phyloP scores from a whole-genome alignment of 2,113 vertebrate species.

The Trachemys scripta region DNA sequence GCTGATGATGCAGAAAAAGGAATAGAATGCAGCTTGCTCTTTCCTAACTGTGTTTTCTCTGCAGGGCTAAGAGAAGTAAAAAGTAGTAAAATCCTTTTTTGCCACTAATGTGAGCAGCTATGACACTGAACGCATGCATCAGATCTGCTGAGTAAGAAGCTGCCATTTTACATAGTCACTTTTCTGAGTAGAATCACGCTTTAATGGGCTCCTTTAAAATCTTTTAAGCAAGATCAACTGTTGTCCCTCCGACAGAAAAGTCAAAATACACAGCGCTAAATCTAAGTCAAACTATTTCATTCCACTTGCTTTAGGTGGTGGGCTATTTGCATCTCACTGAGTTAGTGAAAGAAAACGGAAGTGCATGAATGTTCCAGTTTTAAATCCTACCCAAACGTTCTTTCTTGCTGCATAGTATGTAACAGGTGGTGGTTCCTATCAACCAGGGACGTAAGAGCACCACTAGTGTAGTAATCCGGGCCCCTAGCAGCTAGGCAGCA shows the following conservation, averaged over 20 bases:
- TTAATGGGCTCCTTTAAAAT: constrained; percentile 1
- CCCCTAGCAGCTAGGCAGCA: neutral
- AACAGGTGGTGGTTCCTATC: rapidly evolving
- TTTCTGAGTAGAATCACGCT: neutral
- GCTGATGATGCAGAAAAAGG: neutral
- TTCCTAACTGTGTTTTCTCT: neutral
- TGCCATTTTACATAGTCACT: neutral
- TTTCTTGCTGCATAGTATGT: rapidly evolving
- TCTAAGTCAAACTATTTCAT: constrained; percentile 10
- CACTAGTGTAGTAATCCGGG: neutral
- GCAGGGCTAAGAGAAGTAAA: neutral
- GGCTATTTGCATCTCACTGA: neutral
- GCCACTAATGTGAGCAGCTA: neutral
- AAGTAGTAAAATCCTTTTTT: neutral
- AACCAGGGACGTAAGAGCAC: neutral
- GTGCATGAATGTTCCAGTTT: neutral
- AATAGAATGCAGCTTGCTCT: neutral
- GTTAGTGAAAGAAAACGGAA: neutral
- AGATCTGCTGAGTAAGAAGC: constrained; percentile 42
- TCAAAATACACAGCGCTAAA: neutral
- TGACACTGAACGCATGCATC: neutral
- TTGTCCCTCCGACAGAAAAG: constrained; percentile 19
- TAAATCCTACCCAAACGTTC: neutral
- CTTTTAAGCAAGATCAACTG: constrained; percentile 24
- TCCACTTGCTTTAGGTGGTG: neutral